Evolutionary conservation across 2,113 vertebrate genomes (phyloP).

Genomic region (Campylomormyrus tamandua): DNA sequence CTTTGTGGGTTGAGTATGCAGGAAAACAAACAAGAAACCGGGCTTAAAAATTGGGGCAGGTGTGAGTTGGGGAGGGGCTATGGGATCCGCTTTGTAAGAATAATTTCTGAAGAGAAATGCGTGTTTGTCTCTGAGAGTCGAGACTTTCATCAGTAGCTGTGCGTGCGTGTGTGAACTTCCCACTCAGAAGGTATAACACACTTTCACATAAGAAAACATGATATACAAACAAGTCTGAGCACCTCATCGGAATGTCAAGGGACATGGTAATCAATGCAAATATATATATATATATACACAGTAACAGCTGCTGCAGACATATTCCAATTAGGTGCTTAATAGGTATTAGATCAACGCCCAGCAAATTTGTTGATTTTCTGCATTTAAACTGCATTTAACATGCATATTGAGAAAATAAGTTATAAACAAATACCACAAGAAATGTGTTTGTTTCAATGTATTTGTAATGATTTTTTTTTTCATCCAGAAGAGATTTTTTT

Average conservation of each 20-base stretch:
- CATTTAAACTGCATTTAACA: neutral
- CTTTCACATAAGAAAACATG: neutral
- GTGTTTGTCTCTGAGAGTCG: neutral
- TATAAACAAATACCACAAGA: neutral
- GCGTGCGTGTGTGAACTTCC: neutral
- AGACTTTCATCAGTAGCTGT: neutral
- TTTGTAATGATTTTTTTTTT: neutral
- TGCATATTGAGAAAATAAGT: neutral
- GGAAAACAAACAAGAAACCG: neutral
- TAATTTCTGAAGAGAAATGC: neutral
- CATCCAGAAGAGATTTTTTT: neutral
- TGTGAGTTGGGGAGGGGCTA: neutral
- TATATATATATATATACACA: neutral
- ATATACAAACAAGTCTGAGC: neutral
- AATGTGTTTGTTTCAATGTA: neutral
- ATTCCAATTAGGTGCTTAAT: neutral
- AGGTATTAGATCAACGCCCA: neutral
- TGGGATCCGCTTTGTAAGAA: neutral
- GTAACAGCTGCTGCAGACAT: neutral
- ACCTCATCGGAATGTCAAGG: neutral
- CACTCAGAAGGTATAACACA: neutral
- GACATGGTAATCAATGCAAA: neutral
- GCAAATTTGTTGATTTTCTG: neutral
- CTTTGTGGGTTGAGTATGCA: neutral
- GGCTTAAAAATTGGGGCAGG: neutral